phyloP scores from a whole-genome alignment of 2,113 vertebrate species.

The Ciconia stormi region DNA sequence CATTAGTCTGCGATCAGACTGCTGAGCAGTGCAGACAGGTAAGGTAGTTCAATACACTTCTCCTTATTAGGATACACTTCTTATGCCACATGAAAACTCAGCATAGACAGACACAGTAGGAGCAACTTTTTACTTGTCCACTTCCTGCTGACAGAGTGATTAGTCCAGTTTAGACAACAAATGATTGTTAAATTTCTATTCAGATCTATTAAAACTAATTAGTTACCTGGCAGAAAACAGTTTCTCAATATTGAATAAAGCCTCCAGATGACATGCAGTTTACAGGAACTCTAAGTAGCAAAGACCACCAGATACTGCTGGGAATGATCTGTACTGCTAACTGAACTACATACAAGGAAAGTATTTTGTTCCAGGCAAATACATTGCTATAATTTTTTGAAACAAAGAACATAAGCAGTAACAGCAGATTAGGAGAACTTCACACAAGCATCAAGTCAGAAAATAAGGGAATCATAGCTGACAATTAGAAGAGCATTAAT shows the following conservation, averaged over 20 bases:
- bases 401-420: neutral
- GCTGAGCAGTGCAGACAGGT: neutral
- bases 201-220: neutral
- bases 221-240: neutral
- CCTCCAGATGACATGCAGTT: neutral
- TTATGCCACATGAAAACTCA: neutral
- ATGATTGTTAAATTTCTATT: neutral
- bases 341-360: neutral
- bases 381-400: neutral
- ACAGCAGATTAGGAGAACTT: neutral
- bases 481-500: neutral
- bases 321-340: neutral
- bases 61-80: neutral
- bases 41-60: neutral
- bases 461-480: neutral
- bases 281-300: neutral
- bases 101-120: neutral
- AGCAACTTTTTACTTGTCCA: neutral
- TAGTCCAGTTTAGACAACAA: neutral
- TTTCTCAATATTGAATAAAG: neutral
- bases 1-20: neutral
- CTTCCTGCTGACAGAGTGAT: neutral
- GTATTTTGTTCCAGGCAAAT: neutral
- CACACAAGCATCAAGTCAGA: neutral
- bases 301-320: neutral